Conservation (phyloP, 2,113 vertebrate species). For the Limnothrissa miodon region DNA sequence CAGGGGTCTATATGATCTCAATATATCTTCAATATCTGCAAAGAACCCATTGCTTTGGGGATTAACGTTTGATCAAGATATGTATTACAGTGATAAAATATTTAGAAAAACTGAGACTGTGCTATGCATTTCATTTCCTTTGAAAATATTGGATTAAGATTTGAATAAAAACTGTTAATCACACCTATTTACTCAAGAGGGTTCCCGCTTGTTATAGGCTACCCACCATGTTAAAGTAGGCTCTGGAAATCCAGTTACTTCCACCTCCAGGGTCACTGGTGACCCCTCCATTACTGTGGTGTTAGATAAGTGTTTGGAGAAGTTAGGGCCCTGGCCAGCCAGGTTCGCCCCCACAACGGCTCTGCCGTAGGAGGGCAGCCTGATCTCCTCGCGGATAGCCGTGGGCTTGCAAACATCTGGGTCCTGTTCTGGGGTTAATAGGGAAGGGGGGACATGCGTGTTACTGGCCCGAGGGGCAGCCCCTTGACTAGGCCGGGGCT, state of each 20-base stretch:
- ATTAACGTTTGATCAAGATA: background rate
- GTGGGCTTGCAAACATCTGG: constrained; percentile 74
- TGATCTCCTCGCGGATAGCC: constrained; percentile 79
- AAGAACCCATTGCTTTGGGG: background rate
- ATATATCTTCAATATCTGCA: no score
- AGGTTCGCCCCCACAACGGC: constrained; percentile 67
- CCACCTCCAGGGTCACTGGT: constrained; percentile 93
- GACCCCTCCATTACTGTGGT: constrained; percentile 86
- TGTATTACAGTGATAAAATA: background rate
- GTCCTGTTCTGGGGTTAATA: constrained; percentile 71
- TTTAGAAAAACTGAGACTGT: background rate
- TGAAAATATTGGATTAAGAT: background rate
- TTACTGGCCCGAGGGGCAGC: constrained; percentile 56
- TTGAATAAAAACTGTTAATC: background rate
- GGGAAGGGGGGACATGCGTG: constrained; percentile 75
- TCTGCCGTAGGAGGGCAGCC: constrained; percentile 73
- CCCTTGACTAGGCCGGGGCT: constrained; percentile 62
- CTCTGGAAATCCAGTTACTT: constrained; percentile 89
- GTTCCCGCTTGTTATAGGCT: constrained; percentile 80
- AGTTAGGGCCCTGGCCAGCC: constrained; percentile 75
- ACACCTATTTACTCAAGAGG: background rate
- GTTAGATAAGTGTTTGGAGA: constrained; percentile 86
- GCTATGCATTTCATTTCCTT: background rate
- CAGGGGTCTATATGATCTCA: background rate
- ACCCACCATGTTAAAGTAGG: constrained; percentile 95